These are phyloP conservation scores for Macropodus opercularis DNA, from an alignment of 2,797 vertebrate genomes.

Conservation along the genomic window DNA sequence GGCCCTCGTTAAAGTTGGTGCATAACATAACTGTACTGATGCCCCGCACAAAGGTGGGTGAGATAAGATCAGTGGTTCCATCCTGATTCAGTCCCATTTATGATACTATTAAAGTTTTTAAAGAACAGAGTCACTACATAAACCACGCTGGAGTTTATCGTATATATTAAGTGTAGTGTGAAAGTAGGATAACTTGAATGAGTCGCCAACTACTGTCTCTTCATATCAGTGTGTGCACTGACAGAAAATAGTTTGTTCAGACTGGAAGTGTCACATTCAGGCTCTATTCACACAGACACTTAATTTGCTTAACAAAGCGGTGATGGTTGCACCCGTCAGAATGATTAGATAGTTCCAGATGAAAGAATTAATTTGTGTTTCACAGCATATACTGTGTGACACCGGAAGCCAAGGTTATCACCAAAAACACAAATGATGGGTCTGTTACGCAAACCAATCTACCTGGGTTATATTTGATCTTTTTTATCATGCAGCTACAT, in stretches of 20 bases:
- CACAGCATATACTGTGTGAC: neutral
- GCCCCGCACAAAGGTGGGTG: neutral
- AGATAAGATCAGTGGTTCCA: neutral
- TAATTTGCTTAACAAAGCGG: too few relatives aligned
- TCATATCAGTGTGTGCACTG: neutral
- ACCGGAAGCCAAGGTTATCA: too few relatives aligned
- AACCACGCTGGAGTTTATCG: neutral
- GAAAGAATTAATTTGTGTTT: neutral
- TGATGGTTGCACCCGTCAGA: neutral
- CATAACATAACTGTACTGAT: neutral
- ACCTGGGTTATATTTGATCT: neutral
- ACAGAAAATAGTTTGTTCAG: neutral
- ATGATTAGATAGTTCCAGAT: neutral
- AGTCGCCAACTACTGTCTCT: neutral
- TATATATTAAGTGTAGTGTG: neutral
- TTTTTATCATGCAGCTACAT: neutral
- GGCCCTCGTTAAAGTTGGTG: conserved; percentile 6
- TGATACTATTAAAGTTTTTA: neutral
- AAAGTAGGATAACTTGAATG: neutral
- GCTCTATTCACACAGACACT: neutral
- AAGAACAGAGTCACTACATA: neutral
- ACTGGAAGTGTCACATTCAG: neutral
- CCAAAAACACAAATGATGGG: too few relatives aligned
- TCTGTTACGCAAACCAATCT: neutral
- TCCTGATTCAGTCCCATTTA: neutral